Conservation (phyloP, 1,140 invertebrate species). For the Epicauta chinensis region DNA sequence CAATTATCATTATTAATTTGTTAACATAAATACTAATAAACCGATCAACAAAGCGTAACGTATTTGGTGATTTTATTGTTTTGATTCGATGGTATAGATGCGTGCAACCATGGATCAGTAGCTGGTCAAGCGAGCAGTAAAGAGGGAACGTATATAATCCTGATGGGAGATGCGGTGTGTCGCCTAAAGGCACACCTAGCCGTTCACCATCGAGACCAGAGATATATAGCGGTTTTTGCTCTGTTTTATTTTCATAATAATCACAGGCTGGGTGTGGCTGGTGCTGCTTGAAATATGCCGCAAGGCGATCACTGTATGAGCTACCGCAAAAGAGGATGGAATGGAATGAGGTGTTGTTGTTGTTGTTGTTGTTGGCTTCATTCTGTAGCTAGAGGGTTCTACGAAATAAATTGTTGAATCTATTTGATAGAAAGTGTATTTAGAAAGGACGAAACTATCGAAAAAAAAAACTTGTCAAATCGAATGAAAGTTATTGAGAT, state of each 20-base stretch:
- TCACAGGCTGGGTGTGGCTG: conserved; percentile 24
- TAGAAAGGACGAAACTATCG: conserved; percentile 7
- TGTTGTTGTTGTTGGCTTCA: neutral
- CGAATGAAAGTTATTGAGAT: too few species aligned
- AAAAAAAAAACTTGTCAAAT: neutral
- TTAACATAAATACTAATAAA: neutral
- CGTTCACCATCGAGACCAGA: conserved; percentile 7
- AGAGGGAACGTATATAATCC: conserved; percentile 5
- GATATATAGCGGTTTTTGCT: conserved; percentile 28
- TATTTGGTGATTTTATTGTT: neutral
- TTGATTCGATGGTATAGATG: neutral
- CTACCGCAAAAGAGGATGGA: conserved; percentile 20
- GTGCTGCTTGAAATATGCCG: conserved; percentile 18
- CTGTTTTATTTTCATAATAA: conserved; percentile 28
- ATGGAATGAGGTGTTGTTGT: too few species aligned
- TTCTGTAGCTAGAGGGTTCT: too few species aligned
- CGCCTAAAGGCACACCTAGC: conserved; percentile 7
- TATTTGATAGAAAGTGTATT: conserved; percentile 10
- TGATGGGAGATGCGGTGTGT: conserved; percentile 11
- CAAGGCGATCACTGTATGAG: conserved; percentile 23
- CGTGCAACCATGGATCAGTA: neutral
- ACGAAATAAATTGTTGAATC: conserved; percentile 4
- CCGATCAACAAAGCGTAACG: too few species aligned
- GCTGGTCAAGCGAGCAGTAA: conserved; percentile 1
- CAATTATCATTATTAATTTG: conserved; percentile 9